Evolutionary conservation across 2,113 vertebrate species (phyloP).

Genomic region (Planiliza haematocheilus): DNA sequence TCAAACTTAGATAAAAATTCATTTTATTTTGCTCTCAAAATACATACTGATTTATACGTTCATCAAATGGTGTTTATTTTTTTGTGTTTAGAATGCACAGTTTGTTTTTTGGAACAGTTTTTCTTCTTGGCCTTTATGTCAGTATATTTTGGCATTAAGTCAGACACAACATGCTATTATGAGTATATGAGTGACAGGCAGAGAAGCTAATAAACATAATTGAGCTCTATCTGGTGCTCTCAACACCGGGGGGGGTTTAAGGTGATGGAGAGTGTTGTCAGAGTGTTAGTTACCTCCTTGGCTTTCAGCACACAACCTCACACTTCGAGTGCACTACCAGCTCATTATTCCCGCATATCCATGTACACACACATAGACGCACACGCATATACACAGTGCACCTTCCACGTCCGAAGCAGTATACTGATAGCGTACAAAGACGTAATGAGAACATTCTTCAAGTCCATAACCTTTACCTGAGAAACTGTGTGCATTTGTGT

Average conservation of each 20-base stretch:
- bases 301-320: slow-evolving; percentile 51
- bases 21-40: slow-evolving; percentile 9
- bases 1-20: not conserved
- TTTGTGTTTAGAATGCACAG: not conserved
- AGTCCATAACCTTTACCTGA: slow-evolving; percentile 70
- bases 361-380: slow-evolving; percentile 12
- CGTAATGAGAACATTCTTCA: slow-evolving; percentile 76
- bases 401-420: slow-evolving; percentile 28
- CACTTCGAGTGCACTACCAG: slow-evolving; percentile 36
- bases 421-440: slow-evolving; percentile 59
- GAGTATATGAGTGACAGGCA: slow-evolving; percentile 58
- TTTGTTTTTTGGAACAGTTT: slow-evolving; percentile 14
- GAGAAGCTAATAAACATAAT: slow-evolving; percentile 67
- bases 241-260: slow-evolving; percentile 50
- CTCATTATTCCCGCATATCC: slow-evolving; percentile 64
- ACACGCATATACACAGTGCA: slow-evolving; percentile 12
- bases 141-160: slow-evolving; percentile 30
- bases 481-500: slow-evolving; percentile 21
- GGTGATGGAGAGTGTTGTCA: slow-evolving; percentile 69
- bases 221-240: slow-evolving; percentile 47
- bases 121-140: slow-evolving; percentile 1
- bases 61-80: slow-evolving; percentile 15
- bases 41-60: not conserved
- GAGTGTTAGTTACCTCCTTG: slow-evolving; percentile 61
- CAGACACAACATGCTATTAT: slow-evolving; percentile 37